These are phyloP conservation scores for Nomia melanderi DNA, from an alignment of 1,140 invertebrate genomes.

Conservation along the genomic window DNA sequence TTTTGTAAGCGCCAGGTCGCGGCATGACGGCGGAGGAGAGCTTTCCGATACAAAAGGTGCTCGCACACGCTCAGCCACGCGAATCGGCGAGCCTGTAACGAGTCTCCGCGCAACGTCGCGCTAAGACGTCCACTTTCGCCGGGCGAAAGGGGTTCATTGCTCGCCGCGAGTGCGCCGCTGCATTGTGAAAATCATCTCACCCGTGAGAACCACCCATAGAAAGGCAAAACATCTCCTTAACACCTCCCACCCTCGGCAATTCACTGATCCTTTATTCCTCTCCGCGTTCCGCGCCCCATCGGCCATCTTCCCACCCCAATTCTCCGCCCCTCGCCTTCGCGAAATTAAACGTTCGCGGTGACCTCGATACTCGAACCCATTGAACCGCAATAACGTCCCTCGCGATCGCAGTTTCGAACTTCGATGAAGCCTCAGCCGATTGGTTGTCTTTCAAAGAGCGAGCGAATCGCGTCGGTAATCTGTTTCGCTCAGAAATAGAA, in stretches of 20 bases:
- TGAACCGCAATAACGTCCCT: too few species aligned
- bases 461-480: too few species aligned
- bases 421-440: too few species aligned
- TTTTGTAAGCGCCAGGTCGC: slow-evolving; percentile 14
- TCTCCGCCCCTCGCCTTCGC: background rate
- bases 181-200: slow-evolving; percentile 46
- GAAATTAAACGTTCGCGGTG: too few species aligned
- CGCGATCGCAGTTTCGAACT: too few species aligned
- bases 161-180: slow-evolving; percentile 27
- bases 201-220: slow-evolving; percentile 27
- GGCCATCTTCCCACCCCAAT: background rate
- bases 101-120: slow-evolving; percentile 20
- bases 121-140: slow-evolving; percentile 31
- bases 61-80: background rate
- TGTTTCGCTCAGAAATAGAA: too few species aligned
- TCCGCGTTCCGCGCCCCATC: background rate
- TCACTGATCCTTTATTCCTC: too few species aligned
- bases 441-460: too few species aligned
- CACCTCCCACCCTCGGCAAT: slow-evolving; percentile 24
- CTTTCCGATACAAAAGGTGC: slow-evolving; percentile 32
- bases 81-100: slow-evolving; percentile 21
- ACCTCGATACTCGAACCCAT: too few species aligned
- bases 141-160: slow-evolving; percentile 1
- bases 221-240: slow-evolving; percentile 24
- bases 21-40: background rate